Evolutionary conservation across 2,888 invertebrate genomes (phyloP), one percentile per base, ranked within the genome.

Genomic region (Arge pagana): DNA sequence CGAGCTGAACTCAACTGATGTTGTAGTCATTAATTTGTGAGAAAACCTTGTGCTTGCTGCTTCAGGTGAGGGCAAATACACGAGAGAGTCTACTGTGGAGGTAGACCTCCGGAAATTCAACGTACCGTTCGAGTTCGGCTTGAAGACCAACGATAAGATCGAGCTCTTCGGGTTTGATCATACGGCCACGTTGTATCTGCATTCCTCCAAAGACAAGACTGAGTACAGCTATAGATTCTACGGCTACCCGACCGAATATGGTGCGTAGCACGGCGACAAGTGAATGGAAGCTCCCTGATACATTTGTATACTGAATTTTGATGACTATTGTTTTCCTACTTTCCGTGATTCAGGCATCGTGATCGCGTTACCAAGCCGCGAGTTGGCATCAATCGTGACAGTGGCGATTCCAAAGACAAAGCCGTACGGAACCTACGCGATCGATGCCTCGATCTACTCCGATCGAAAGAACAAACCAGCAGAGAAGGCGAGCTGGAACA

Each of bases 51-150:
- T n/a, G n/a, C n/a, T n/a, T n/a, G n/a, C n/a, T n/a, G n/a, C n/a
- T n/a, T n/a, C n/a, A n/a, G n/a, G n/a, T n/a, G n/a, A n/a, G n/a
- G n/a, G n/a, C 2, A 78, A 81, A 8, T 74, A 80, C 10, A 76
- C 83, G 53, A 81, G 84, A 3, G 80, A 84, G 13, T 69, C 87
- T 10, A 84, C 84, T 62, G 78, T 88, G 1, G 82, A 84, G 35
- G 78, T 90, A 3, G 89, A 90, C 68, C 78, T 90, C 0, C 85
- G 88, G 55, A 88, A 88, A 67, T 79, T 90, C 15, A 89, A 90
- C 15, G 81, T 89, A 43, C 81, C 86, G 0, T 87, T 88, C 19
- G 89, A 90, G 67, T 86, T 90, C 60, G 88, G 89, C 8, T 76
- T 90, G 1, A 84, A 85, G 65, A 81, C 87, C 1, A 83, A 81